A percentile compares a stretch with the other conserved stretches of the same genome.
Conservation (phyloP, 2,888 invertebrate species). For the Petrolisthes cinctipes region DNA sequence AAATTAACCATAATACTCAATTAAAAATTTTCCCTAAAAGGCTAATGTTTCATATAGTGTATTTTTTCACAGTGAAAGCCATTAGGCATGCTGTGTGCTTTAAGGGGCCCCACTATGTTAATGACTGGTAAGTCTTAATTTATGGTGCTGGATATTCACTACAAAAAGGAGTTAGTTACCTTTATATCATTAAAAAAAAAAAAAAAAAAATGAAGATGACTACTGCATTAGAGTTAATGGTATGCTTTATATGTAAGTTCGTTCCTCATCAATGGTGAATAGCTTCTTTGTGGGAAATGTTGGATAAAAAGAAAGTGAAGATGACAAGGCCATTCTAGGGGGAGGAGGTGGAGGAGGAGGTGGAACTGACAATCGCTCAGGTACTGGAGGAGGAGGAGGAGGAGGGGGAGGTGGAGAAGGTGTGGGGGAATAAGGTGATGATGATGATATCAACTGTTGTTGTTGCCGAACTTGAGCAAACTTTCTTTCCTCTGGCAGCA, state of each 20-base stretch:
- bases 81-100: too few relatives aligned
- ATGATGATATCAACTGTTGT: not conserved
- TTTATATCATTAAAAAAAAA: too few relatives aligned
- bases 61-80: too few relatives aligned
- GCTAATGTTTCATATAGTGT: too few relatives aligned
- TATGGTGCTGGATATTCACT: too few relatives aligned
- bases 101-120: too few relatives aligned
- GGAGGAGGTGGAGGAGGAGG: constrained; percentile 59
- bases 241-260: constrained; percentile 48
- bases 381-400: constrained; percentile 27
- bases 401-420: constrained; percentile 34
- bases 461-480: not conserved
- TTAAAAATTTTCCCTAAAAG: too few relatives aligned
- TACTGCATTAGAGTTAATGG: not conserved
- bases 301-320: constrained; percentile 43
- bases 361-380: constrained; percentile 22
- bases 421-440: constrained; percentile 3
- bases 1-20: too few relatives aligned
- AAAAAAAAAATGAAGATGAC: not conserved
- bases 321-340: constrained; percentile 48
- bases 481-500: constrained; percentile 22
- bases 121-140: too few relatives aligned
- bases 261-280: constrained; percentile 56
- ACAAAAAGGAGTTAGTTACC: too few relatives aligned
- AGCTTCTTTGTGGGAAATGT: constrained; percentile 33